Conservation (phyloP, 2,113 vertebrate species). For the Osmerus mordax region DNA sequence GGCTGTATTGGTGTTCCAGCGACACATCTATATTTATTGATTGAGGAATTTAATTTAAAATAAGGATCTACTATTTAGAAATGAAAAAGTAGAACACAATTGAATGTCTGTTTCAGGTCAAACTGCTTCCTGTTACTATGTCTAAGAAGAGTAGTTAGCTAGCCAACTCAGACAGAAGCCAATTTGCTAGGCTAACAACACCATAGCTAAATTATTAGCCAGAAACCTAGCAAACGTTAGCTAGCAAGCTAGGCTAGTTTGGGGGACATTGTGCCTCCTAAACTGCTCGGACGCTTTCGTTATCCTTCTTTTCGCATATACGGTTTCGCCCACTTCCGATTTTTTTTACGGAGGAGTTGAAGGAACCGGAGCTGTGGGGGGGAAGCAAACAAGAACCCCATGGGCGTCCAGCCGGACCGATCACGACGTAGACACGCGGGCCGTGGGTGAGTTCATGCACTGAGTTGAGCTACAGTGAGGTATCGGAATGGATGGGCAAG, state of each 20-base stretch:
- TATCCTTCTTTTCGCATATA: not conserved
- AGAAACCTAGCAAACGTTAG: slow-evolving; percentile 50
- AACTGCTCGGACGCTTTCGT: slow-evolving; percentile 10
- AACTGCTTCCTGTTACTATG: not conserved
- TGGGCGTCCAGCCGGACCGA: slow-evolving; percentile 71
- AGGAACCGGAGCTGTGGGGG: slow-evolving; percentile 71
- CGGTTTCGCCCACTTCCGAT: slow-evolving; percentile 3
- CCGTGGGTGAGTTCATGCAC: slow-evolving; percentile 58
- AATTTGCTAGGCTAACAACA: slow-evolving; percentile 16
- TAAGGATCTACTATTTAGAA: not conserved
- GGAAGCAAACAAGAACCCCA: slow-evolving; percentile 57
- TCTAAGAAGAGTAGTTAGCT: slow-evolving; percentile 6
- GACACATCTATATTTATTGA: not conserved
- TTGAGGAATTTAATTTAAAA: slow-evolving; percentile 14
- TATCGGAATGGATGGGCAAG: slow-evolving; percentile 44
- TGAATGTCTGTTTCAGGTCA: not conserved
- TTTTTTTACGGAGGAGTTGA: slow-evolving; percentile 43
- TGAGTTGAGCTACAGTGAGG: slow-evolving; percentile 30
- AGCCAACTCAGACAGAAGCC: slow-evolving; percentile 7
- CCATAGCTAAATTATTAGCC: slow-evolving; percentile 41
- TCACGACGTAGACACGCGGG: slow-evolving; percentile 66
- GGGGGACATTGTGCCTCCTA: slow-evolving; percentile 37
- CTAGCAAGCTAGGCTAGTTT: slow-evolving; percentile 32
- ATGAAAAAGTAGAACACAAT: slow-evolving; percentile 14
- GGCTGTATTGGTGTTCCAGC: slow-evolving; percentile 45